Evolutionary conservation across 2,113 vertebrate genomes (phyloP).

Genomic region (Tyto alba): DNA sequence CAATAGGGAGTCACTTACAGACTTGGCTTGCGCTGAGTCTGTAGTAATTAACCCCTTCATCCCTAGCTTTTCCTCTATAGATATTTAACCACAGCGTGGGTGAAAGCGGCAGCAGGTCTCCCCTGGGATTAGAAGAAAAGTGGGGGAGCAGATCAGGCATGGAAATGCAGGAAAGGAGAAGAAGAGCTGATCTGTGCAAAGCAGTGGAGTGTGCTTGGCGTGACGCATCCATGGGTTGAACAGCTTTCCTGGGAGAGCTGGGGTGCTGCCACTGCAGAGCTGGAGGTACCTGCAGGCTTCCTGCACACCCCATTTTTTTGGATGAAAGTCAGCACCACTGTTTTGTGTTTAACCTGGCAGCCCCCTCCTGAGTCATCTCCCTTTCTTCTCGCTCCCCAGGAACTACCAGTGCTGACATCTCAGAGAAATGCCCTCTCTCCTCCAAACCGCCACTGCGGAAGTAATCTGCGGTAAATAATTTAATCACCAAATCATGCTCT

Average conservation of each 20-base stretch:
- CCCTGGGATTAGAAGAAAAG: neutral
- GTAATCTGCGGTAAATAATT: neutral
- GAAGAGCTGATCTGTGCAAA: neutral
- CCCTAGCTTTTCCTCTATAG: neutral
- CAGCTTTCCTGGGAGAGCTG: neutral
- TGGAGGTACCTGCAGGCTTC: neutral
- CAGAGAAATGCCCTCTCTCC: neutral
- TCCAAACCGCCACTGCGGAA: neutral
- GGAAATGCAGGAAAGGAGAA: neutral
- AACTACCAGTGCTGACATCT: neutral
- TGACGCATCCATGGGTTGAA: too few relatives aligned
- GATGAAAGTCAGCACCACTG: neutral
- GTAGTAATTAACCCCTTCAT: constrained; percentile 47
- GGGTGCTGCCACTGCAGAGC: neutral
- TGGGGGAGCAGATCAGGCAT: neutral
- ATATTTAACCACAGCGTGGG: neutral
- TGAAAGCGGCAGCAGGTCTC: neutral
- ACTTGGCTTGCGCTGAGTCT: constrained; percentile 21
- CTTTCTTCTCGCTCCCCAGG: neutral
- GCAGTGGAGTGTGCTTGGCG: neutral
- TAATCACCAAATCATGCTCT: neutral
- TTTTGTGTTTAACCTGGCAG: neutral
- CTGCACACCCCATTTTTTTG: accelerated
- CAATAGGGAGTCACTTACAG: constrained; percentile 55
- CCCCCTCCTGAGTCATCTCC: neutral